A percentile compares a stretch with the other conserved stretches of the same genome.
Evolutionary conservation across 2,797 vertebrate species (phyloP).

Genomic region (Micromesistius poutassou): DNA sequence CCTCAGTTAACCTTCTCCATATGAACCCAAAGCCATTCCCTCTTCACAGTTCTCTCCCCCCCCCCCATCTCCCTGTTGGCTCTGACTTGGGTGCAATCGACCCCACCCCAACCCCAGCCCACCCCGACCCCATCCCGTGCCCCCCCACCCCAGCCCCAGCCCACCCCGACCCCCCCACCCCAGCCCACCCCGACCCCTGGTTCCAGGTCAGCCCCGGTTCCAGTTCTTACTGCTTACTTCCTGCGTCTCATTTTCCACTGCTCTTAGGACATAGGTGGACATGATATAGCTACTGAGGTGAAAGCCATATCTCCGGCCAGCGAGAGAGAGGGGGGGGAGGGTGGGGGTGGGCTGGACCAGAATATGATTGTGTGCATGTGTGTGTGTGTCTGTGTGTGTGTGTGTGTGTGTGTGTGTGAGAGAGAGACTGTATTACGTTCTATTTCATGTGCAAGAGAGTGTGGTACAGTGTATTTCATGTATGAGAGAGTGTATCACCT

Average conservation of each 20-base stretch:
- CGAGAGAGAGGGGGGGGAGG: slow-evolving; percentile 7
- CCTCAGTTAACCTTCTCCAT: not conserved
- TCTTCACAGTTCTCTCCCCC: too few relatives aligned
- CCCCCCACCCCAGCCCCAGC: too few relatives aligned
- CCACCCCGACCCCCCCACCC: not conserved
- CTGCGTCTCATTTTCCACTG: slow-evolving; percentile 60
- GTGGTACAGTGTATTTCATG: too few relatives aligned
- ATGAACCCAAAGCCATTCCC: not conserved
- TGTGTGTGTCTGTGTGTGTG: too few relatives aligned
- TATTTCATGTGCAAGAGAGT: slow-evolving; percentile 42
- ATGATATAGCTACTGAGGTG: slow-evolving; percentile 34
- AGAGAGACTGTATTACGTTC: slow-evolving; percentile 37
- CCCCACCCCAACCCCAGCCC: too few relatives aligned
- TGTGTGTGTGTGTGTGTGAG: too few relatives aligned
- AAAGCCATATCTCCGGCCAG: slow-evolving; percentile 27
- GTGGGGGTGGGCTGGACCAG: not conserved
- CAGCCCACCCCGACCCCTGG: not conserved
- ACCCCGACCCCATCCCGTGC: not conserved
- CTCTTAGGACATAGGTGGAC: slow-evolving; percentile 38
- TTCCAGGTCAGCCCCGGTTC: slow-evolving; percentile 28
- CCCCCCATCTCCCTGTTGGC: too few relatives aligned
- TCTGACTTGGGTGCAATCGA: not conserved
- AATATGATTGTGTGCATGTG: too few relatives aligned
- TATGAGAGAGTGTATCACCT: slow-evolving; percentile 29
- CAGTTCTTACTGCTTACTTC: slow-evolving; percentile 19